phyloP scores from a whole-genome alignment of 2,113 vertebrate genomes.

The Hypomesus transpacificus region DNA sequence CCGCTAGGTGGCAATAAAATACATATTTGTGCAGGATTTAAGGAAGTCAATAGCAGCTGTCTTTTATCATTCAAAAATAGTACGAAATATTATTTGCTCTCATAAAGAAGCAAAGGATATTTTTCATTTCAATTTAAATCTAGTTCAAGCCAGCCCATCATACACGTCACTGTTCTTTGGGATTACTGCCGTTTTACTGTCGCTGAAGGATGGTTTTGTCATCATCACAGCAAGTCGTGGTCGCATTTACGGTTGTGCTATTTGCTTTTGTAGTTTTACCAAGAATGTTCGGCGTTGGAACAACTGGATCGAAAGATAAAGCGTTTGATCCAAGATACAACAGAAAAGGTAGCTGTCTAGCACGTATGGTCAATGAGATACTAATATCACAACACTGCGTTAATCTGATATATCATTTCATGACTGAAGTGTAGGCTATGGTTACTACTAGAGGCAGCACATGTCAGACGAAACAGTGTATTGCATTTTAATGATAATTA shows the following conservation, averaged over 20 bases:
- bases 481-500: too few relatives aligned
- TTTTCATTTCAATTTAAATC: too few relatives aligned
- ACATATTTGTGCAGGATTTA: too few relatives aligned
- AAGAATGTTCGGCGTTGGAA: conserved; percentile 64
- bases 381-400: background rate
- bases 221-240: conserved; percentile 64
- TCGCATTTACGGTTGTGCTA: conserved; percentile 68
- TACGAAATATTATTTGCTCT: too few relatives aligned
- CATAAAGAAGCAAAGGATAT: too few relatives aligned
- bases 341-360: conserved; percentile 61
- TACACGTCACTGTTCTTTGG: too few relatives aligned
- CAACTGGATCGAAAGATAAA: conserved; percentile 49
- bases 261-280: conserved; percentile 73
- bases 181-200: background rate
- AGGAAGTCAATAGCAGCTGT: too few relatives aligned
- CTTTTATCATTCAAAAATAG: too few relatives aligned
- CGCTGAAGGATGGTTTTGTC: conserved; percentile 61
- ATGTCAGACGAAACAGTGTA: background rate
- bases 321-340: conserved; percentile 56
- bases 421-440: background rate
- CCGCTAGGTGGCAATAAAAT: too few relatives aligned
- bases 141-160: background rate
- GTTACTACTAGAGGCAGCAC: background rate
- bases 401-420: background rate
- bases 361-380: background rate